Evolutionary conservation across 2,888 invertebrate genomes (phyloP).

Genomic region (Parnassius apollo): DNA sequence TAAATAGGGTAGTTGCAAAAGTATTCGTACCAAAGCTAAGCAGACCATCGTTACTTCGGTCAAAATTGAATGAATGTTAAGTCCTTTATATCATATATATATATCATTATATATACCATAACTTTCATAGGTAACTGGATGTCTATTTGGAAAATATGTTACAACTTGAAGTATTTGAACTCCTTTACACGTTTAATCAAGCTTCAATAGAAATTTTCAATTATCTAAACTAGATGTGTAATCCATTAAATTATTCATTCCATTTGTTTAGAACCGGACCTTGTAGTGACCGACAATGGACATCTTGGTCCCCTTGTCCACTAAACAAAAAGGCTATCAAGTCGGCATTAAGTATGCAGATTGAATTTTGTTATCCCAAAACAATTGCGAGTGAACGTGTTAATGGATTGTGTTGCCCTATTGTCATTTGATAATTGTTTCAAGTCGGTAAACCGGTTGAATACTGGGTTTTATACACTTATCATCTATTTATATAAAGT

Average conservation of each 20-base stretch:
- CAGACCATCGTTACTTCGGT: no score
- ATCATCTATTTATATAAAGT: no score
- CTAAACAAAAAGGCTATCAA: slow-evolving; percentile 61
- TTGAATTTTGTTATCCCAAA: slow-evolving; percentile 50
- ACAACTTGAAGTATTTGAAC: not conserved
- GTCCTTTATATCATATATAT: no score
- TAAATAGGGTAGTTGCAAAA: no score
- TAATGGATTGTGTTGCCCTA: slow-evolving; percentile 42
- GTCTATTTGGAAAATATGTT: no score
- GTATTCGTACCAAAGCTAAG: no score
- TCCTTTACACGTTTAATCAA: not conserved
- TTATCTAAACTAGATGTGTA: slow-evolving; percentile 27
- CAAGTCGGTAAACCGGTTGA: slow-evolving; percentile 31
- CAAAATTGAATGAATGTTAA: no score
- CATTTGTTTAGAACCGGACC: slow-evolving; percentile 57
- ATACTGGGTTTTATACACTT: slow-evolving; percentile 11
- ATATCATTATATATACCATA: no score
- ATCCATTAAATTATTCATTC: slow-evolving; percentile 63
- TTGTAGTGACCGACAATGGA: slow-evolving; percentile 56
- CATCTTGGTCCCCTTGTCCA: slow-evolving; percentile 45
- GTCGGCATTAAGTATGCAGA: slow-evolving; percentile 68
- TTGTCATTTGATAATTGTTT: slow-evolving; percentile 48
- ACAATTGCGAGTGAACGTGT: slow-evolving; percentile 34
- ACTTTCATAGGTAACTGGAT: no score
- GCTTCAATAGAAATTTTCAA: slow-evolving; percentile 6